These are phyloP conservation scores for Drosophila tani DNA, from an alignment of 1,140 invertebrate species.

Conservation along the genomic window DNA sequence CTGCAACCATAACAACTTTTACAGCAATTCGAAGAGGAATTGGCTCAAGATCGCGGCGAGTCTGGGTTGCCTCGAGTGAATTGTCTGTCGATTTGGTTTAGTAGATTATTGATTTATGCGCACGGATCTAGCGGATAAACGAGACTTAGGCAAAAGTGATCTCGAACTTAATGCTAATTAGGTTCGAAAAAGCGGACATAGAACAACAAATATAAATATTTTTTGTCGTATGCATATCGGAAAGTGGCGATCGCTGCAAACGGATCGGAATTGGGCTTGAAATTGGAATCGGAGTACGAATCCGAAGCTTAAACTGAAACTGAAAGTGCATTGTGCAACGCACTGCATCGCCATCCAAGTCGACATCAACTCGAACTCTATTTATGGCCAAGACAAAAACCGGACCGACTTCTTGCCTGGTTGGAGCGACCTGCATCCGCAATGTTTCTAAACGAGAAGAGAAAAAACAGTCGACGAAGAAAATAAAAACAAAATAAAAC, in stretches of 20 bases:
- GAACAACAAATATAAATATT: constrained; percentile 53
- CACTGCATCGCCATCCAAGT: constrained; percentile 57
- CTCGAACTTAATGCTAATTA: constrained; percentile 73
- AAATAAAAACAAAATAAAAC: constrained; percentile 31
- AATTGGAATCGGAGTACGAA: constrained; percentile 37
- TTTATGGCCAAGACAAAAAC: constrained; percentile 79
- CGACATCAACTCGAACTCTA: constrained; percentile 64
- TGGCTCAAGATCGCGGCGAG: constrained; percentile 71
- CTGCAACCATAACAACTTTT: constrained; percentile 40
- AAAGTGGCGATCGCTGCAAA: constrained; percentile 38
- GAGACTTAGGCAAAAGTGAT: constrained; percentile 48
- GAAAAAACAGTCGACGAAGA: constrained; percentile 35
- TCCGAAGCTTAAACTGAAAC: constrained; percentile 30
- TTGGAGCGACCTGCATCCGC: constrained; percentile 72
- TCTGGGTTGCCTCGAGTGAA: constrained; percentile 39
- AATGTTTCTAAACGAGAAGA: constrained; percentile 75
- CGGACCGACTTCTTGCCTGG: constrained; percentile 74
- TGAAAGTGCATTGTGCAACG: constrained; percentile 74
- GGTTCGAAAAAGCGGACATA: constrained; percentile 63
- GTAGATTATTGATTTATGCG: constrained; percentile 74
- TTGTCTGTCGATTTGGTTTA: constrained; percentile 47
- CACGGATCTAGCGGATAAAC: constrained; percentile 68
- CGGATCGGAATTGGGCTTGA: constrained; percentile 27
- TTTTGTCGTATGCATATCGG: background rate
- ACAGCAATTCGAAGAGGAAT: constrained; percentile 57